These are phyloP conservation scores for Albula glossodonta DNA, from an alignment of 2,113 vertebrate genomes.

Conservation along the genomic window DNA sequence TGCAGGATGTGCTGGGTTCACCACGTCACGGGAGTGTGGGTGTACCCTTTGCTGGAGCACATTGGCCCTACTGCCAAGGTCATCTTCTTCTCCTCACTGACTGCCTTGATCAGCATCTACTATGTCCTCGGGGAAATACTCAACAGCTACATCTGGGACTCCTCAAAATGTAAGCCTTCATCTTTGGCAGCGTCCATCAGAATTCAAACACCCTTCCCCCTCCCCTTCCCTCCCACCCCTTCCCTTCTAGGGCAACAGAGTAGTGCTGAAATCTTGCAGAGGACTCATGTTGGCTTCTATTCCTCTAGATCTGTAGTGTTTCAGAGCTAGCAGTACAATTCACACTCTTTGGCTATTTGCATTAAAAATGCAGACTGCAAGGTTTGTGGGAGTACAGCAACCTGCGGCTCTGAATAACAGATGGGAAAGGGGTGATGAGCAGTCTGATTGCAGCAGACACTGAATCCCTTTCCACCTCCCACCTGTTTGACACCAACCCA, in stretches of 20 bases:
- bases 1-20: conserved; percentile 95
- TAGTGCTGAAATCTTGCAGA: neutral
- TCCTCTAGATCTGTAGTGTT: neutral
- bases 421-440: conserved; percentile 27
- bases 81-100: conserved; percentile 80
- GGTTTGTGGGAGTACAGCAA: conserved; percentile 19
- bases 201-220: neutral
- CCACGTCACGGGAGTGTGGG: conserved; percentile 94
- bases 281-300: neutral
- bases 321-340: neutral
- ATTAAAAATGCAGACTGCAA: neutral
- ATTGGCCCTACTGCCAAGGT: conserved; percentile 78
- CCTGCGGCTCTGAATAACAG: conserved; percentile 19
- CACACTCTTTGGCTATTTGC: conserved; percentile 1
- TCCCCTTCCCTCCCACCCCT: neutral
- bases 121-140: conserved; percentile 91
- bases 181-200: neutral
- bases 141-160: conserved; percentile 95
- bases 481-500: conserved; percentile 41
- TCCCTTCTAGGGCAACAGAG: neutral
- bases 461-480: conserved; percentile 33
- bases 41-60: conserved; percentile 90
- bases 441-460: conserved; percentile 36
- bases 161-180: conserved; percentile 71
- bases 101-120: conserved; percentile 75